Evolutionary conservation across 2,113 vertebrate species (phyloP).

Genomic region (Vireo altiloquus): DNA sequence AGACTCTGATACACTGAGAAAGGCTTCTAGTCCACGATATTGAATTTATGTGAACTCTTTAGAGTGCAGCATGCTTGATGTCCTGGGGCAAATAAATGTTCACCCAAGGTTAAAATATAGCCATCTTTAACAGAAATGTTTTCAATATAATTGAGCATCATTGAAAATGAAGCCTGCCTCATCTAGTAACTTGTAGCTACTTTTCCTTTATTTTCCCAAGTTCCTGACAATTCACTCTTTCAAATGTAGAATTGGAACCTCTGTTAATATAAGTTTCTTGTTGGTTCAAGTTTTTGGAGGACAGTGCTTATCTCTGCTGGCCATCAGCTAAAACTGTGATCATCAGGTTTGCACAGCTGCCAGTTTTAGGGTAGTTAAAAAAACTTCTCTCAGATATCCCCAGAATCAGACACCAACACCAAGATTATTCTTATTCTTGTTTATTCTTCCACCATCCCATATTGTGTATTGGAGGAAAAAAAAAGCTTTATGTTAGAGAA

Average conservation of each 20-base stretch:
- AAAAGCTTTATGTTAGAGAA: neutral
- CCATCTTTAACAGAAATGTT: neutral
- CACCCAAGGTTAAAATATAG: neutral
- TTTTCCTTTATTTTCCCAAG: neutral
- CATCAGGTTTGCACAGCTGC: neutral
- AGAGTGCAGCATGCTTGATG: neutral
- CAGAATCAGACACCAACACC: neutral
- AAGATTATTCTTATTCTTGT: too few relatives aligned
- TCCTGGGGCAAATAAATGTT: neutral
- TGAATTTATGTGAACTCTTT: neutral
- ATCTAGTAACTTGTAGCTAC: neutral
- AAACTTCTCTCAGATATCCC: neutral
- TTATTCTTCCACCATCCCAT: neutral
- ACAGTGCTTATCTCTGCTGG: neutral
- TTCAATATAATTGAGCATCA: neutral
- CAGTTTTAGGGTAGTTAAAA: neutral
- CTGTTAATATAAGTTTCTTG: neutral
- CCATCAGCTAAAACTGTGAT: neutral
- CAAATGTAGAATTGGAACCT: neutral
- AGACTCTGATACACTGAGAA: neutral
- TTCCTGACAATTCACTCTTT: neutral
- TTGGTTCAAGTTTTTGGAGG: neutral
- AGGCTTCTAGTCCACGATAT: neutral
- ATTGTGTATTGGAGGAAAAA: neutral
- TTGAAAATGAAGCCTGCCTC: neutral